Evolutionary conservation across 2,888 invertebrate genomes (phyloP), one percentile per base, ranked within the genome.

Genomic region (Cataglyphis altisquamis): DNA sequence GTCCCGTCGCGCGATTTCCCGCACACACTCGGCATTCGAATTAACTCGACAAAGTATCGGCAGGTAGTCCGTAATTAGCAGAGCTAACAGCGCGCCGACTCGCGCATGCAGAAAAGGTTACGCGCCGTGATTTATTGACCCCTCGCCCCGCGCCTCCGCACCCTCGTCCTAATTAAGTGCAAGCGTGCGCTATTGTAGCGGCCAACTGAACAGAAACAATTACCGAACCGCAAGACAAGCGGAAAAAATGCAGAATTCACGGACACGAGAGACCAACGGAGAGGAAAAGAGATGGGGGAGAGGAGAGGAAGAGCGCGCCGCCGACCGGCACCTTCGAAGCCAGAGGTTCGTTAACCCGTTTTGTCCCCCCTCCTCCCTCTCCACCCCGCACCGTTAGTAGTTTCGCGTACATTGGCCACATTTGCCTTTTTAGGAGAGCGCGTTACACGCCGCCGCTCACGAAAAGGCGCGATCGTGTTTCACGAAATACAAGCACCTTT

Each of bases 1-100:
- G 73, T 48, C 32, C 63, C 36, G 39, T 18, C 80, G 68, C 32
- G 74, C 36, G 52, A 68, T 80, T 86, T 77, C 86, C 84, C 82
- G 84, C 81, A 83, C 60, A 75, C 78, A 75, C 74, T 82, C 84
- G 90, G 89, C 88, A 90, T 89, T 90, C 90, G 91, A 92, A 93
- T 94, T 92, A 92, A 92, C 90, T 91, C 92, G 89, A 92, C 91
- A 92, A 91, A 93, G 91, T 93, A 92, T 91, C 91, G 88, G 89
- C 89, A 89, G 91, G 89, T 91, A 91, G 92, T 94, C 91, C 91
- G 93, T 94, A 93, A 93, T 94, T 94, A 94, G 92, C 87, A 83
- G 89, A 91, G 90, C 92, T 93, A 93, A 93, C 93, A 93, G 92
- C 90, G 81, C 90, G 84, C 87, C 87, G 90, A 85, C 89, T 91